Conservation (phyloP, 37 sponge, comb jelly and placozoan genomes). For the Crambe crambe region DNA sequence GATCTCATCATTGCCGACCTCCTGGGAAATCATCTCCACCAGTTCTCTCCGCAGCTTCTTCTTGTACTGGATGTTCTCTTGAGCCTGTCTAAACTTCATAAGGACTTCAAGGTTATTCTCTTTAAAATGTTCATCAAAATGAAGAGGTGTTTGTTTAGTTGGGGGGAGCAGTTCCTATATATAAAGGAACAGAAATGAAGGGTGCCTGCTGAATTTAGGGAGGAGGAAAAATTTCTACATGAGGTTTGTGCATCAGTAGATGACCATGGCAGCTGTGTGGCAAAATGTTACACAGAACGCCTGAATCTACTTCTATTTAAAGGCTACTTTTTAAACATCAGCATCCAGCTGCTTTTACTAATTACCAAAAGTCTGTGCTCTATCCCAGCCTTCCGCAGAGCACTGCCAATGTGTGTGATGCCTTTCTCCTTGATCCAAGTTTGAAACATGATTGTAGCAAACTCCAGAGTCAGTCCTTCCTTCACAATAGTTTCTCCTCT, state of each 20-base stretch:
- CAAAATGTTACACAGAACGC: no score
- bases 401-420: slow-evolving; percentile 60
- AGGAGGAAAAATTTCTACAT: not conserved
- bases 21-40: slow-evolving; percentile 18
- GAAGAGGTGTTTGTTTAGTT: slow-evolving; percentile 40
- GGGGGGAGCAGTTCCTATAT: slow-evolving; percentile 81
- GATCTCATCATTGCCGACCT: slow-evolving; percentile 44
- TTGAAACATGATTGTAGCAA: slow-evolving; percentile 76
- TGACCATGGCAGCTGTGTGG: no score
- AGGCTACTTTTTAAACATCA: no score
- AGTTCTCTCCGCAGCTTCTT: slow-evolving; percentile 41
- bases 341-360: not conserved
- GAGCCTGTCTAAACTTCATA: slow-evolving; percentile 55
- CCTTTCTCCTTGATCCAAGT: slow-evolving; percentile 84
- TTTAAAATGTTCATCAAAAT: slow-evolving; percentile 81
- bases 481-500: slow-evolving; percentile 72
- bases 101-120: slow-evolving; percentile 45
- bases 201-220: not conserved
- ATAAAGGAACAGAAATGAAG: not conserved
- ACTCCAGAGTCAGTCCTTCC: slow-evolving; percentile 74
- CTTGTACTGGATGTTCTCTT: slow-evolving; percentile 41
- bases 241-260: no score
- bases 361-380: slow-evolving; percentile 71
- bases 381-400: slow-evolving; percentile 62
- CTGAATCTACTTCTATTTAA: no score